Conservation (phyloP, 2,888 invertebrate species). For the Papilio elwesi region DNA sequence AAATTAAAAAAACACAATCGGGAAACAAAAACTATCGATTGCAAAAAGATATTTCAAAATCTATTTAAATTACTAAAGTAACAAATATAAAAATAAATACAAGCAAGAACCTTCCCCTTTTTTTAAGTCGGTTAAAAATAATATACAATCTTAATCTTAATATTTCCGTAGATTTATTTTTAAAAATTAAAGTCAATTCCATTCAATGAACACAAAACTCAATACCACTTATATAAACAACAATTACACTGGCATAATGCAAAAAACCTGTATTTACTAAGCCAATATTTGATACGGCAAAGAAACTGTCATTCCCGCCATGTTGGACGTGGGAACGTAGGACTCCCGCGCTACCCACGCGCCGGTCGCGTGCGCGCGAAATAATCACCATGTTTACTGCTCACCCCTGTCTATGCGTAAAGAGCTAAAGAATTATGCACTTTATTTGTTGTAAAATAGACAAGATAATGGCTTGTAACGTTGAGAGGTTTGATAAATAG, state of each 20-base stretch:
- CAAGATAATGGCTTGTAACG: background rate
- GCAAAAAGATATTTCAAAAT: too few relatives aligned
- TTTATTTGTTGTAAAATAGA: background rate
- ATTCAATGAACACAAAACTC: background rate
- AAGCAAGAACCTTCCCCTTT: too few relatives aligned
- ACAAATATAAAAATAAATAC: too few relatives aligned
- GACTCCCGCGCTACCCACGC: conserved; percentile 61
- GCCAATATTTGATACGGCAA: conserved; percentile 47
- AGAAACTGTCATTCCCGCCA: conserved; percentile 46
- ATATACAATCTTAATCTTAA: too few relatives aligned
- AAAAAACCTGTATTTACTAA: conserved; percentile 39
- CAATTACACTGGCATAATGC: conserved; percentile 33
- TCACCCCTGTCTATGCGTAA: conserved; percentile 15
- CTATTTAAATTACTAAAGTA: too few relatives aligned
- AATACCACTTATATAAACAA: conserved; percentile 11
- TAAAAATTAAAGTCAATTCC: background rate
- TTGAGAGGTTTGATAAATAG: background rate
- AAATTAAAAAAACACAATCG: too few relatives aligned
- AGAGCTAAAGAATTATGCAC: background rate
- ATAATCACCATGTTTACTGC: conserved; percentile 44
- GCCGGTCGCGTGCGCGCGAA: conserved; percentile 56
- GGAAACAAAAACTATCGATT: too few relatives aligned
- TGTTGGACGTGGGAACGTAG: conserved; percentile 60
- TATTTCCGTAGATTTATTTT: too few relatives aligned
- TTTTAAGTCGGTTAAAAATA: too few relatives aligned